Evolutionary conservation across 64 coral and sea anemone species (phyloP).

Genomic region (Montipora efflorescens): DNA sequence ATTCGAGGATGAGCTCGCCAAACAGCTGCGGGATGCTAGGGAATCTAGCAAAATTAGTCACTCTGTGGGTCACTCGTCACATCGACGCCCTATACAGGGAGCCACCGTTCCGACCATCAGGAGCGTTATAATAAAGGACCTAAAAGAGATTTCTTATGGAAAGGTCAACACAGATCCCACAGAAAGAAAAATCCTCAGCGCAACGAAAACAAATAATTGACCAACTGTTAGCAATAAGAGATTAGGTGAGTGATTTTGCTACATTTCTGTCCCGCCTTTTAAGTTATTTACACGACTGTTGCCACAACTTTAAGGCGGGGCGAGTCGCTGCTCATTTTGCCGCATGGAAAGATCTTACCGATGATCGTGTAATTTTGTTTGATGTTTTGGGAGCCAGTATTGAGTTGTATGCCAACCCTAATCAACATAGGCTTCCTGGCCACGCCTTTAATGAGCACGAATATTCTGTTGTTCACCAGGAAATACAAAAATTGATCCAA

Average conservation of each 20-base stretch:
- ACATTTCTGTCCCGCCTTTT: conserved; percentile 5
- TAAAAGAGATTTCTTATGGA: too few relatives aligned
- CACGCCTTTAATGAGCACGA: not conserved
- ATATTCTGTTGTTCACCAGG: conserved; percentile 23
- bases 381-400: too few relatives aligned
- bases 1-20: conserved; percentile 24
- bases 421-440: conserved; percentile 32
- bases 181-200: not conserved
- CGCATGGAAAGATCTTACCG: too few relatives aligned
- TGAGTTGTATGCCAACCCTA: not conserved
- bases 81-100: not conserved
- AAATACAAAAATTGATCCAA: conserved; percentile 27
- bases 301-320: too few relatives aligned
- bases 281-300: too few relatives aligned
- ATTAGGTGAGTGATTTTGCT: conserved; percentile 40
- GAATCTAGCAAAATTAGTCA: not conserved
- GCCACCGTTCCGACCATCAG: too few relatives aligned
- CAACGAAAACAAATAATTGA: conserved; percentile 44
- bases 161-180: too few relatives aligned
- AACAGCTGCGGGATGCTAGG: not conserved
- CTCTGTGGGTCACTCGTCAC: not conserved
- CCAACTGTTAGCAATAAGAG: conserved; percentile 14
- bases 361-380: too few relatives aligned
- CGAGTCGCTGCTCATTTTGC: too few relatives aligned
- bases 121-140: too few relatives aligned